Evolutionary conservation across 2,113 vertebrate genomes (phyloP).

Genomic region (Sander vitreus): DNA sequence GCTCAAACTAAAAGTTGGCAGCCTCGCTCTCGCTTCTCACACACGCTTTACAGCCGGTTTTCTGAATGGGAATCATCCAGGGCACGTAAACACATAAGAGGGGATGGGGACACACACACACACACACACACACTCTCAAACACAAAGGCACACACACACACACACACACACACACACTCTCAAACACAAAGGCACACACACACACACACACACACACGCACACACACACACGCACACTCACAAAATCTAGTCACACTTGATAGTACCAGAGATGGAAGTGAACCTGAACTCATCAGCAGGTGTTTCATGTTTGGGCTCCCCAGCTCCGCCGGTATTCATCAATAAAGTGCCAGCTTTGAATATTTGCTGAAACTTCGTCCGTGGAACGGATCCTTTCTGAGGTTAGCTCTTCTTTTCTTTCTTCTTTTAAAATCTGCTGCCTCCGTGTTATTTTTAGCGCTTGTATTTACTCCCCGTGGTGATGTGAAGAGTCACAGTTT

Average conservation of each 20-base stretch:
- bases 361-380: constrained; percentile 38
- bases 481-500: constrained; percentile 58
- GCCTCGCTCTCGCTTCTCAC: background rate
- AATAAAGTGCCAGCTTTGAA: constrained; percentile 51
- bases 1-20: background rate
- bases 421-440: constrained; percentile 35
- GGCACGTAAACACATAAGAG: background rate
- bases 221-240: no score
- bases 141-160: no score
- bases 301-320: background rate
- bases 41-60: background rate
- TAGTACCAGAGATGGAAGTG: no score
- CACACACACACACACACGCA: no score
- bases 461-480: background rate
- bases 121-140: no score
- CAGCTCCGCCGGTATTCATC: constrained; percentile 24
- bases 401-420: background rate
- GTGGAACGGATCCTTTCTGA: background rate
- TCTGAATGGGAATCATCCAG: constrained; percentile 25
- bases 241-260: no score
- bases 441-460: constrained; percentile 38
- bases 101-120: no score
- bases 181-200: no score
- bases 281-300: background rate
- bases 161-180: no score